Conservation (phyloP, 2,888 invertebrate species). For the Melangyna quadrimaculata region DNA sequence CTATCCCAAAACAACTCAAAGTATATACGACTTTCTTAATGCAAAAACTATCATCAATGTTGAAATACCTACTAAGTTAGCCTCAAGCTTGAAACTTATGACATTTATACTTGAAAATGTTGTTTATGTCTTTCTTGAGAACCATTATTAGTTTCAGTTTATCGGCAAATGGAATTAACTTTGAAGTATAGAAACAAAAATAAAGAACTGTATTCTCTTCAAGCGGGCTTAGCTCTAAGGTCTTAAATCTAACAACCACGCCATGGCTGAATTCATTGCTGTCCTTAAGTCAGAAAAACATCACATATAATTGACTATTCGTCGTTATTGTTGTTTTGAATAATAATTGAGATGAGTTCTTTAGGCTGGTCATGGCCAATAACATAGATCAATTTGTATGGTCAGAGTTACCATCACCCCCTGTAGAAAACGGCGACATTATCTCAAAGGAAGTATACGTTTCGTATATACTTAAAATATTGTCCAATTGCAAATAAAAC, state of each 20-base stretch:
- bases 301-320: neutral
- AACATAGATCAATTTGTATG: neutral
- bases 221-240: slow-evolving; percentile 12
- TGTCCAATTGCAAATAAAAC: neutral
- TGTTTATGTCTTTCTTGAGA: slow-evolving; percentile 9
- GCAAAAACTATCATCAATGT: slow-evolving; percentile 43
- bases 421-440: no score
- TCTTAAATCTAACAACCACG: slow-evolving; percentile 10
- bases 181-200: neutral
- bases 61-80: neutral
- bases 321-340: neutral
- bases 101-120: slow-evolving; percentile 8
- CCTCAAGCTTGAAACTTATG: slow-evolving; percentile 43
- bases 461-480: neutral
- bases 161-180: slow-evolving; percentile 16
- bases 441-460: neutral
- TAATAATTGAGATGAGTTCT: slow-evolving; percentile 34
- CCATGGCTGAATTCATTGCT: neutral
- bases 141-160: slow-evolving; percentile 2
- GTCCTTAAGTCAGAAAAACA: neutral
- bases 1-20: neutral
- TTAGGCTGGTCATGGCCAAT: slow-evolving; percentile 7
- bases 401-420: neutral
- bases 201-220: slow-evolving; percentile 3
- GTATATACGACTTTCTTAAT: neutral